Evolutionary conservation across 2,113 vertebrate genomes (phyloP).

Genomic region (Anseranas semipalmata): DNA sequence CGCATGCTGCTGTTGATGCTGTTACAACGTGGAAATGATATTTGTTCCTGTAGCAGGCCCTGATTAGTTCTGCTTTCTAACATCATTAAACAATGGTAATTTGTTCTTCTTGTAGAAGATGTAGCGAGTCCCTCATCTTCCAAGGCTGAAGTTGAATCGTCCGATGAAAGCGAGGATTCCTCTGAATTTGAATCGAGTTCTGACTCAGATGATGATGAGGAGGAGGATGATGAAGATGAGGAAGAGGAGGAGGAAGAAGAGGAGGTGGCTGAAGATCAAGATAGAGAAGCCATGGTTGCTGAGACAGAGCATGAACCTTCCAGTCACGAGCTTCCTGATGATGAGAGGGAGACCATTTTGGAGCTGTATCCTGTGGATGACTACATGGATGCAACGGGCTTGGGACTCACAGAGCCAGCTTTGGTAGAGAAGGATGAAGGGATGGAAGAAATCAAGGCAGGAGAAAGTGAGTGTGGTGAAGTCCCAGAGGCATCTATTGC

Average conservation of each 20-base stretch:
- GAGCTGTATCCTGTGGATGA: constrained; percentile 55
- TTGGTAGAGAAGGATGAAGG: constrained; percentile 43
- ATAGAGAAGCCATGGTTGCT: constrained; percentile 29
- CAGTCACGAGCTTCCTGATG: background rate
- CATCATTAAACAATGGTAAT: background rate
- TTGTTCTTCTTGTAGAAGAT: constrained; percentile 72
- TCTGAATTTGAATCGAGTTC: constrained; percentile 89
- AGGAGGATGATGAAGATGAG: constrained; percentile 47
- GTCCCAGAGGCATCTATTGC: constrained; percentile 23
- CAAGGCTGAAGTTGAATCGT: constrained; percentile 82
- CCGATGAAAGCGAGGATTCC: constrained; percentile 84
- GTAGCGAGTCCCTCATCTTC: constrained; percentile 79
- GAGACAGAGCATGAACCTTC: constrained; percentile 33
- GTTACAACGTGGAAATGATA: background rate
- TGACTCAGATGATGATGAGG: constrained; percentile 81
- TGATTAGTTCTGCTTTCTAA: too few species aligned
- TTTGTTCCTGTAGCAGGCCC: background rate
- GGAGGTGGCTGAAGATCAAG: constrained; percentile 44
- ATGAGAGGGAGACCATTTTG: constrained; percentile 67
- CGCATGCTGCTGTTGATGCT: background rate
- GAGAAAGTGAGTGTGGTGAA: constrained; percentile 48
- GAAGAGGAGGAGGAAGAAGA: constrained; percentile 67
- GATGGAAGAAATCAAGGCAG: constrained; percentile 25
- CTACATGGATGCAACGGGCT: constrained; percentile 50
- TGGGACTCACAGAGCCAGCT: constrained; percentile 36